Percentiles rank a stretch among this genome's conserved stretches.
Evolutionary conservation across 2,113 vertebrate species (phyloP).

Genomic region (Cyanoramphus novaezelandiae): DNA sequence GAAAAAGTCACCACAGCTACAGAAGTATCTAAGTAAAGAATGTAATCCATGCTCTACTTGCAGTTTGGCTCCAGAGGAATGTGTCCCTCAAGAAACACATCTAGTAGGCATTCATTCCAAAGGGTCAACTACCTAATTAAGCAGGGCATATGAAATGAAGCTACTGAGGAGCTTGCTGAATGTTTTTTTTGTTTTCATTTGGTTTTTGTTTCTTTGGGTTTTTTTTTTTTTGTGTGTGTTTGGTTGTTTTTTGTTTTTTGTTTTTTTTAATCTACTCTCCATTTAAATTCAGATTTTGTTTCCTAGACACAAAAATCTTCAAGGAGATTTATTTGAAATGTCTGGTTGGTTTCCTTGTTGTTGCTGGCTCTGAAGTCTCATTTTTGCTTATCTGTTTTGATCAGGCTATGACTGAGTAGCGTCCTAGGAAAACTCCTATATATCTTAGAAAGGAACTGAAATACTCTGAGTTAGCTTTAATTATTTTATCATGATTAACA

Average conservation of each 20-base stretch:
- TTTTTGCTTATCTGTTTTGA: neutral
- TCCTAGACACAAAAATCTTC: conserved; percentile 13
- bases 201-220: accelerated
- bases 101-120: neutral
- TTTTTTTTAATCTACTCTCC: neutral
- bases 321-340: conserved; percentile 17
- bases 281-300: neutral
- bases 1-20: neutral
- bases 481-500: neutral
- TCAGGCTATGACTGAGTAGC: neutral
- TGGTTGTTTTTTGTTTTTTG: neutral
- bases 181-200: neutral
- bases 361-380: neutral
- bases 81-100: neutral
- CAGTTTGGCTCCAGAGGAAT: neutral
- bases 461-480: neutral
- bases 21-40: neutral
- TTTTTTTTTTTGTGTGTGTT: neutral
- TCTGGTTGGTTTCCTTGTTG: neutral
- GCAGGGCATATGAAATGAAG: neutral
- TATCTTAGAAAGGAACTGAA: neutral
- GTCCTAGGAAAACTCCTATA: neutral
- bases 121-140: conserved; percentile 4
- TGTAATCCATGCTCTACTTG: neutral
- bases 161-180: neutral